Conservation (phyloP, 2,888 invertebrate genomes). For the Gerris lacustris region DNA sequence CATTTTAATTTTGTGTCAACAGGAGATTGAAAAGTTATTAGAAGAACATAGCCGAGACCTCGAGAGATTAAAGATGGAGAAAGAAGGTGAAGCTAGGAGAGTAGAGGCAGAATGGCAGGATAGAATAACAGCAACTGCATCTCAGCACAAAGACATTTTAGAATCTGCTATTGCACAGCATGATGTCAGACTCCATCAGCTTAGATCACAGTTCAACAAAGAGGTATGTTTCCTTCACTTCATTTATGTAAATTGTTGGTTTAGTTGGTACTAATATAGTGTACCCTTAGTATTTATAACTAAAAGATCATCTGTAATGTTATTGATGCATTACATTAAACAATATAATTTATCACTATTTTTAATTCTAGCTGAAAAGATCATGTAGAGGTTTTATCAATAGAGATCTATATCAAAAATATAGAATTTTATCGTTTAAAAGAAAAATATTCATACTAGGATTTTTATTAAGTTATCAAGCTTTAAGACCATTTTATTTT, state of each 20-base stretch:
- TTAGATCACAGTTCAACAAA: slow-evolving; percentile 31
- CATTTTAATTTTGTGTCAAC: not conserved
- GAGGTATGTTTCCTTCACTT: slow-evolving; percentile 19
- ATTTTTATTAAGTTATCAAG: too few species aligned
- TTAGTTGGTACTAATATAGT: too few species aligned
- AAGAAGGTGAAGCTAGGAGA: slow-evolving; percentile 23
- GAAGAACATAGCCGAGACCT: slow-evolving; percentile 18
- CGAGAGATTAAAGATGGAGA: slow-evolving; percentile 20
- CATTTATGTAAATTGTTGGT: not conserved
- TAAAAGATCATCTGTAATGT: too few species aligned
- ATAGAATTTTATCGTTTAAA: too few species aligned
- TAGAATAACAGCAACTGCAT: slow-evolving; percentile 19
- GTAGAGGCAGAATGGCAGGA: slow-evolving; percentile 25
- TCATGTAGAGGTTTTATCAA: too few species aligned
- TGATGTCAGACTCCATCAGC: slow-evolving; percentile 42
- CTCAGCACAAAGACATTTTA: slow-evolving; percentile 32
- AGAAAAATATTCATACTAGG: too few species aligned
- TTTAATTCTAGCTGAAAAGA: too few species aligned
- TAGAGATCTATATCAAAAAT: too few species aligned
- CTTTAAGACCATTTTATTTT: too few species aligned
- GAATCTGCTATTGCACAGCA: slow-evolving; percentile 40
- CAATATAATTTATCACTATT: too few species aligned
- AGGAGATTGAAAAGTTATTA: slow-evolving; percentile 22
- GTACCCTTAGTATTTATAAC: too few species aligned
- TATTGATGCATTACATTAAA: too few species aligned